Evolutionary conservation across 2,113 vertebrate genomes (phyloP), one percentile per base, ranked within the genome.

Genomic region (Tragelaphus strepsiceros): DNA sequence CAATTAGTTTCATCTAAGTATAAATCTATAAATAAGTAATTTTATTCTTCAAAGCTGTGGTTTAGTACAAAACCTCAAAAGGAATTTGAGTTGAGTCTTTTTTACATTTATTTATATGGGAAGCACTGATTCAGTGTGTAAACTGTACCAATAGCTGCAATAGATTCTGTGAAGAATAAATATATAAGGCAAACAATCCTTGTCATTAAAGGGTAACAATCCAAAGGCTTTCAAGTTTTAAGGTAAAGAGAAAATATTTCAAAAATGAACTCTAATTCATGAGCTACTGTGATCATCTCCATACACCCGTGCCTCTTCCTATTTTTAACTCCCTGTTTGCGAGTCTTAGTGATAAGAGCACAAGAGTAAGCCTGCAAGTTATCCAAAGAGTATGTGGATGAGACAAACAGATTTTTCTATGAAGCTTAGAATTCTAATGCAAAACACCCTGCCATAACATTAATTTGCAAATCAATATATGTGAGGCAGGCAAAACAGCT

Each of bases 351-450:
- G 28, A 46, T 35, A 81, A 87, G 12, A 74, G 30, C 7, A 15
- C 35, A 12, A 64, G 67, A 62, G n/a, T 87, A 32, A 91, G 22
- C 85, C 53, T 87, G 39, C 17, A 81, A 62, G 61, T 59, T 88
- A 82, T 30, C 35, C 77, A 49, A 74, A 90, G 21, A 85, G 4
- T 22, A 83, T 53, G 43, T 28, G 14, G 74, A 83, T 93, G 78
- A 89, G n/a, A 93, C 62, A 90, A 90, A 64, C 43, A 91, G 16
- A 77, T 22, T 91, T 94, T 59, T 17, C 82, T 91, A 94, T 88
- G 59, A 94, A 91, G 43, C 64, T 85, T 46, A 74, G 59, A 82
- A 21, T 88, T 74, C 17, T 46, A 94, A 82, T 49, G 26, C 53
- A 91, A 74, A 54, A 82, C 43, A 61, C 9, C 35, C 22, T 74